Evolutionary conservation across 2,888 invertebrate species (phyloP).

Genomic region (Tyria jacobaeae): DNA sequence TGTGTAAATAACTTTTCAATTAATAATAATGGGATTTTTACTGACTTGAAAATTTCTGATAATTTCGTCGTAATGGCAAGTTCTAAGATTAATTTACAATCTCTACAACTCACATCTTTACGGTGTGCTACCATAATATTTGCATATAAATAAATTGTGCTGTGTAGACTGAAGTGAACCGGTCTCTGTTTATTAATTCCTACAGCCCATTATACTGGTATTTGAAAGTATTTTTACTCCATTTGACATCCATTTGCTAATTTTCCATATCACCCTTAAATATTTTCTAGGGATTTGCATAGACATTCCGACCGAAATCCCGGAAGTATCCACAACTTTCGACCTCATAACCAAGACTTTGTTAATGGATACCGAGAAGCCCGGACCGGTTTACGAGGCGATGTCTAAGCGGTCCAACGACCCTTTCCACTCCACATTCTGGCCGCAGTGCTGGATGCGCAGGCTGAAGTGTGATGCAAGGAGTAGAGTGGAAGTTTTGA

Average conservation of each 20-base stretch:
- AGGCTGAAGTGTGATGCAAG: not conserved
- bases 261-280: not conserved
- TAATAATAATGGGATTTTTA: too few species aligned
- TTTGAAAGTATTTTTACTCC: not conserved
- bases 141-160: conserved; percentile 32
- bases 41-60: too few species aligned
- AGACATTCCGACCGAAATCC: not conserved
- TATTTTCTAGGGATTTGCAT: not conserved
- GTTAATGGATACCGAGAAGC: not conserved
- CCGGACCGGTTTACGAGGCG: not conserved
- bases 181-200: too few species aligned
- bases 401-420: not conserved
- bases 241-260: not conserved
- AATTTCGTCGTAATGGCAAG: too few species aligned
- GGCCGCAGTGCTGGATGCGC: not conserved
- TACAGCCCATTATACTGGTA: not conserved
- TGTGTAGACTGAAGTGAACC: conserved; percentile 16
- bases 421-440: not conserved
- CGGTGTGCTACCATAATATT: not conserved
- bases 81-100: too few species aligned
- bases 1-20: too few species aligned
- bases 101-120: not conserved
- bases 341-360: not conserved
- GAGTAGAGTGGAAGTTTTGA: not conserved
- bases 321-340: not conserved